phyloP scores from a whole-genome alignment of 2,113 vertebrate genomes.

The Channa maculata region DNA sequence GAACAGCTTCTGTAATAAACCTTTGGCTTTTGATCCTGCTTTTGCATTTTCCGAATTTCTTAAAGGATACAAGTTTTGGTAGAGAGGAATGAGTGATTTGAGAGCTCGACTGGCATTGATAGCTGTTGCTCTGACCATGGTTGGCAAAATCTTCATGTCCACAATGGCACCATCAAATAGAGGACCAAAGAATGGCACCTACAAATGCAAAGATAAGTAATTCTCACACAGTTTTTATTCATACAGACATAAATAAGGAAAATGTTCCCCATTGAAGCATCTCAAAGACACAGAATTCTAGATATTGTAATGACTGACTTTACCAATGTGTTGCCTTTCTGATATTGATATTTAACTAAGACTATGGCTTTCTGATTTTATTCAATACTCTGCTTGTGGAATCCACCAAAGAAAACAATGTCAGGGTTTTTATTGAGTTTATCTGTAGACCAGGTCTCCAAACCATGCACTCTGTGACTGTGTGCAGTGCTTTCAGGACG shows the following conservation, averaged over 20 bases:
- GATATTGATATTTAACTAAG: conserved; percentile 49
- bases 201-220: neutral
- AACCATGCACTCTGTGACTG: conserved; percentile 55
- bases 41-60: conserved; percentile 8
- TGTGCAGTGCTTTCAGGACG: conserved; percentile 71
- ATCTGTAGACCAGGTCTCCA: conserved; percentile 64
- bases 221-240: neutral
- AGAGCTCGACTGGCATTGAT: conserved; percentile 98
- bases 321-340: conserved; percentile 33
- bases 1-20: conserved; percentile 12
- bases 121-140: conserved; percentile 96
- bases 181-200: conserved; percentile 98
- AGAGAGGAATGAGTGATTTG: conserved; percentile 96
- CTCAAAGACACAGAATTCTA: neutral
- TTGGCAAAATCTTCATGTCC: conserved; percentile 96
- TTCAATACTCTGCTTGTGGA: conserved; percentile 72
- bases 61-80: conserved; percentile 99
- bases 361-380: conserved; percentile 58
- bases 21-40: neutral
- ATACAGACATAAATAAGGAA: neutral
- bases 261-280: neutral
- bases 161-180: conserved; percentile 98
- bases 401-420: conserved; percentile 72
- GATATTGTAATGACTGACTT: neutral
- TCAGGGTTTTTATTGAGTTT: conserved; percentile 67